Conservation (phyloP, 37 sponge, comb jelly and placozoan species). For the Cladorhizidae sp. region DNA sequence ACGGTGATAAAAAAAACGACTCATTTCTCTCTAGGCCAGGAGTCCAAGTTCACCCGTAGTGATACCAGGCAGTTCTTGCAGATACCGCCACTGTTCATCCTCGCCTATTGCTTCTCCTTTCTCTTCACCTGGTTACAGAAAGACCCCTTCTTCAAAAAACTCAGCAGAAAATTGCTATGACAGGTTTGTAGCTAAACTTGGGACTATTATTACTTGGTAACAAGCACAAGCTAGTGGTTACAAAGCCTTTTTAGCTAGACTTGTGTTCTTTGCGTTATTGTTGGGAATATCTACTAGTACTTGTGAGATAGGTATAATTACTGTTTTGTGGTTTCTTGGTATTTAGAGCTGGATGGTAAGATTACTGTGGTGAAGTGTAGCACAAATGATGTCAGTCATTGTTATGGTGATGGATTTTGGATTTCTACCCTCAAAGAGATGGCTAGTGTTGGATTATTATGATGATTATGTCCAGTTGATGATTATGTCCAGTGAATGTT, state of each 20-base stretch:
- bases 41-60: background rate
- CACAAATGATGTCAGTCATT: too few species aligned
- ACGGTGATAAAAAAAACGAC: too few species aligned
- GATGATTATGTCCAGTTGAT: too few species aligned
- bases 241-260: background rate
- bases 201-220: background rate
- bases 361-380: too few species aligned
- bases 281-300: background rate
- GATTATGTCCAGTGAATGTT: too few species aligned
- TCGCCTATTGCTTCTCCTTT: background rate
- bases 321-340: background rate
- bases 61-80: background rate
- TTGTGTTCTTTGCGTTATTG: background rate
- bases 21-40: background rate
- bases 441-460: too few species aligned
- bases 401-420: too few species aligned
- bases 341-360: background rate
- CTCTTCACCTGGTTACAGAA: slow-evolving; percentile 14
- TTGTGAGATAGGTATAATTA: too few species aligned
- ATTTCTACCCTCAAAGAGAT: too few species aligned
- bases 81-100: slow-evolving; percentile 35
- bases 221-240: background rate
- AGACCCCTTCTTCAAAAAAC: slow-evolving; percentile 3
- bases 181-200: slow-evolving; percentile 23
- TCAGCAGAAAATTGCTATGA: slow-evolving; percentile 36